A percentile compares a stretch with the other conserved stretches of the same genome.
Evolutionary conservation across 1,140 invertebrate genomes (phyloP).

Genomic region (Lepidurus couesii): DNA sequence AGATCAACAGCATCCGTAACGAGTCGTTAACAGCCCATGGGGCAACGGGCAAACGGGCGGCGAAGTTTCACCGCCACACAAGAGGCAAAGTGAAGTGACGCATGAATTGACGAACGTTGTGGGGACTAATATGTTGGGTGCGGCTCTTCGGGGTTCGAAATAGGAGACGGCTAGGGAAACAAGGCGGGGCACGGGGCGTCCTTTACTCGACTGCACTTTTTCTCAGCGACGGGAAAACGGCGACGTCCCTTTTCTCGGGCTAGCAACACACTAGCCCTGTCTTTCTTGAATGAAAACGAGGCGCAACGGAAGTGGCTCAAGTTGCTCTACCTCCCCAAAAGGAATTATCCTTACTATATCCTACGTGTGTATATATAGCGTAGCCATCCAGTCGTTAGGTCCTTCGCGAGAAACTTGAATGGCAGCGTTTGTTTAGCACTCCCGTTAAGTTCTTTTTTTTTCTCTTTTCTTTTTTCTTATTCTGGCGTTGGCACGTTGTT

Average conservation of each 20-base stretch:
- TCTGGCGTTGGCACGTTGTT: neutral
- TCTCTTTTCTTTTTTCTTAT: neutral
- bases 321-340: neutral
- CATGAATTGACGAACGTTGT: conserved; percentile 4
- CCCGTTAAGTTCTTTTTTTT: neutral
- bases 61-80: neutral
- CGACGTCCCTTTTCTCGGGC: neutral
- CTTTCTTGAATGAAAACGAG: conserved; percentile 14
- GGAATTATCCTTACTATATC: neutral
- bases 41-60: too few species aligned
- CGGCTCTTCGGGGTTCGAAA: neutral
- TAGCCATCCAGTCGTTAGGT: neutral
- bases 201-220: neutral
- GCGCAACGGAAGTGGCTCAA: conserved; percentile 20
- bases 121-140: conserved; percentile 5
- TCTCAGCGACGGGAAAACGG: neutral
- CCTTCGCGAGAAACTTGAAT: neutral
- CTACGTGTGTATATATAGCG: neutral
- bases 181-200: conserved; percentile 19
- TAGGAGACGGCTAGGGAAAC: neutral
- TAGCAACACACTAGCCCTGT: neutral
- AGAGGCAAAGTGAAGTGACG: conserved; percentile 3
- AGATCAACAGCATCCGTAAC: neutral
- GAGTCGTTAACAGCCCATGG: neutral
- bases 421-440: conserved; percentile 13